phyloP scores from a whole-genome alignment of 2,113 vertebrate species.

The Cynopterus brachyotis region DNA sequence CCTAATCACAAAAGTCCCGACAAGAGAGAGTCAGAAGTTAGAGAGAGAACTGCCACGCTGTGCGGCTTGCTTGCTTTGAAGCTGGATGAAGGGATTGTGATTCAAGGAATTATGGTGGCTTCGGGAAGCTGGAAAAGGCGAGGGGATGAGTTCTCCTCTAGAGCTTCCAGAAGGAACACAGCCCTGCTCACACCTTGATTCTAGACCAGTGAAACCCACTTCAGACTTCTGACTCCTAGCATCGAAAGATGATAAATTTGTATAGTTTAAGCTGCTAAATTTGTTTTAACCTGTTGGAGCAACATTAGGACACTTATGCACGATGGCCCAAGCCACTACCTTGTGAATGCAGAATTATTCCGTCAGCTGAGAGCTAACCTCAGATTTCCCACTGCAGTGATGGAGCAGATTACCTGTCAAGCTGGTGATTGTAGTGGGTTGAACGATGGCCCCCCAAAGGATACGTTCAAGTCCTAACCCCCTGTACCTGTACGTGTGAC shows the following conservation, averaged over 20 bases:
- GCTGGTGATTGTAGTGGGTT: background rate
- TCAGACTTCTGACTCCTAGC: background rate
- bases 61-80: background rate
- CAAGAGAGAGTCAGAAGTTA: background rate
- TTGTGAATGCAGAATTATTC: background rate
- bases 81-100: background rate
- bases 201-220: background rate
- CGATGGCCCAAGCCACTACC: background rate
- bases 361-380: background rate
- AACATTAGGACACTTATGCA: background rate
- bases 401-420: background rate
- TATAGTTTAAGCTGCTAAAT: background rate
- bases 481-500: background rate
- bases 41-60: background rate
- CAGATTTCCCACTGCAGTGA: background rate
- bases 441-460: background rate
- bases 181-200: background rate
- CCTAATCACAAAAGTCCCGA: background rate
- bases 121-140: background rate
- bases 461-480: background rate
- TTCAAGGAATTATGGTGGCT: background rate
- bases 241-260: background rate
- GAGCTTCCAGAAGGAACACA: background rate
- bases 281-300: background rate
- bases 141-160: background rate